Evolutionary conservation across 2,888 invertebrate species (phyloP).

Genomic region (Andrena bicolor): DNA sequence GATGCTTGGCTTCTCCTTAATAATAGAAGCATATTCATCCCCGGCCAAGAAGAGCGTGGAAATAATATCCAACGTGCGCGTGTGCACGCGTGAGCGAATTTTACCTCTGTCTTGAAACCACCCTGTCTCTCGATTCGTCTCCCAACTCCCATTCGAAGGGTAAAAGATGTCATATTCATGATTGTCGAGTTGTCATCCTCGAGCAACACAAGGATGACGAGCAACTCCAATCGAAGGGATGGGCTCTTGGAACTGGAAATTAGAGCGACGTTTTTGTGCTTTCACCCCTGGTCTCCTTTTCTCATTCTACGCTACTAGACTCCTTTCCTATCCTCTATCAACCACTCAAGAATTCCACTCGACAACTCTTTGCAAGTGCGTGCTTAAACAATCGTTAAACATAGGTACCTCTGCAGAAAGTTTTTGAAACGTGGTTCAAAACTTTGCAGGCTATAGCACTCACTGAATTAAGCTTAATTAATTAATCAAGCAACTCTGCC

Average conservation of each 20-base stretch:
- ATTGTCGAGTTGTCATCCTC: conserved; percentile 78
- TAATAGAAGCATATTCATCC: conserved; percentile 16
- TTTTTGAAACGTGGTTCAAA: too few species aligned
- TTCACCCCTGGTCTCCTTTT: conserved; percentile 34
- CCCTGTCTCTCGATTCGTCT: conserved; percentile 13
- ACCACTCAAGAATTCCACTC: not conserved
- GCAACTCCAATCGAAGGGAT: conserved; percentile 65
- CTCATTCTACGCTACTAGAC: conserved; percentile 73
- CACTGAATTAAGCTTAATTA: too few species aligned
- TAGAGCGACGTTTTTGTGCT: conserved; percentile 67
- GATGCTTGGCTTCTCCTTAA: conserved; percentile 14
- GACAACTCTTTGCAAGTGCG: not conserved
- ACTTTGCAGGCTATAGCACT: too few species aligned
- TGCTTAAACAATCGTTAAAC: not conserved
- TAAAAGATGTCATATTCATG: conserved; percentile 73
- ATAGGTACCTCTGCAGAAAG: too few species aligned
- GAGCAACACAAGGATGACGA: conserved; percentile 69
- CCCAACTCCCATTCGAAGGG: conserved; percentile 64
- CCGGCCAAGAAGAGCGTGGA: conserved; percentile 10
- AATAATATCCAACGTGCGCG: conserved; percentile 32
- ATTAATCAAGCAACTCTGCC: too few species aligned
- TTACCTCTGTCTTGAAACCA: conserved; percentile 44
- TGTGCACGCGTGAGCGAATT: conserved; percentile 49
- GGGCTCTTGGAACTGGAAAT: conserved; percentile 62
- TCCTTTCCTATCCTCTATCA: conserved; percentile 56